A percentile compares a stretch with the other conserved stretches of the same genome.
Evolutionary conservation across 2,797 vertebrate genomes (phyloP).

Genomic region (Ctenopoma kingsleyae): DNA sequence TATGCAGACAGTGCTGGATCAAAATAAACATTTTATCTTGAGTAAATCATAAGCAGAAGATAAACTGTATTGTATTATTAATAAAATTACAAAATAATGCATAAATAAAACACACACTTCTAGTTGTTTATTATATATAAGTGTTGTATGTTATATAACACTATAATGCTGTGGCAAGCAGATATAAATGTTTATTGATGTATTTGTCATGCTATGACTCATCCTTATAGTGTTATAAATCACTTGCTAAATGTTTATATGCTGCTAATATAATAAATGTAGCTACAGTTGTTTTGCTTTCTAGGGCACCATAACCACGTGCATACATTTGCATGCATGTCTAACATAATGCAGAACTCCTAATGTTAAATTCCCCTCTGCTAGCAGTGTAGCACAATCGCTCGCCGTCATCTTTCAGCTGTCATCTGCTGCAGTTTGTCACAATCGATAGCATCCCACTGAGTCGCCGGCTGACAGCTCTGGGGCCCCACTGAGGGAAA

Average conservation of each 20-base stretch:
- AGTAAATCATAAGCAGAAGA: too few species aligned
- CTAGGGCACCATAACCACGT: neutral
- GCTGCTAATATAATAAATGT: neutral
- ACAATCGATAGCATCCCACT: slow-evolving; percentile 47
- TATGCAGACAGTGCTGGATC: too few species aligned
- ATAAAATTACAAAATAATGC: too few species aligned
- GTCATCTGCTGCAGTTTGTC: slow-evolving; percentile 65
- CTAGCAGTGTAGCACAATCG: slow-evolving; percentile 30
- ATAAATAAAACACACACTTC: too few species aligned
- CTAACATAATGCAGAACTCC: slow-evolving; percentile 12
- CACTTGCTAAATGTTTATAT: neutral
- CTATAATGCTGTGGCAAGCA: too few species aligned
- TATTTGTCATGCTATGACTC: too few species aligned
- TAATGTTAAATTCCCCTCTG: slow-evolving; percentile 32
- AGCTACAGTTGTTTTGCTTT: neutral
- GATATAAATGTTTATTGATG: too few species aligned
- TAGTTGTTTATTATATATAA: too few species aligned
- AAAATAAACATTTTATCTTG: too few species aligned
- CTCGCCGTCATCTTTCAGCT: slow-evolving; percentile 57
- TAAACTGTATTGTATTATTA: too few species aligned
- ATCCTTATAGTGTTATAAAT: too few species aligned
- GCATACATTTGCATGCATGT: slow-evolving; percentile 21
- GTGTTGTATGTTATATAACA: too few species aligned
- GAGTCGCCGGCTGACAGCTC: slow-evolving; percentile 62
- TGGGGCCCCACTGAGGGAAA: slow-evolving; percentile 59